A percentile compares a stretch with the other conserved stretches of the same genome.
phyloP scores from a whole-genome alignment of 1,140 invertebrate genomes.

The Nylanderia fulva region DNA sequence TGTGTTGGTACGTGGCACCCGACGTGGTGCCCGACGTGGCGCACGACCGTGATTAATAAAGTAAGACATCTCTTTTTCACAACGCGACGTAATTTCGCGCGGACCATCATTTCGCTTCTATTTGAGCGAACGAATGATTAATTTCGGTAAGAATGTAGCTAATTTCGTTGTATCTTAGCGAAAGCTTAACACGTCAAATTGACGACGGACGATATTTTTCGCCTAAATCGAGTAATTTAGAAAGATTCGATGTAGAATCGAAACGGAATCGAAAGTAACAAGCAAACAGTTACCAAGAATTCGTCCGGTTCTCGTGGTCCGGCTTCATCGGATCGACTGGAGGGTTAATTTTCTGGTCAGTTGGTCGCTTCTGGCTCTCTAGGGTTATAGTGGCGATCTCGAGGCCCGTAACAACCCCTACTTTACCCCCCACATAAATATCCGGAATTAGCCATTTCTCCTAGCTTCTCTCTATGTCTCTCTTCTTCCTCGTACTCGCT shows the following conservation, averaged over 20 bases:
- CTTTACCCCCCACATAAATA: slow-evolving; percentile 86
- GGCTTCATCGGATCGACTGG: slow-evolving; percentile 84
- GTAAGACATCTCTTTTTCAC: slow-evolving; percentile 59
- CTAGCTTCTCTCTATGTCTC: slow-evolving; percentile 78
- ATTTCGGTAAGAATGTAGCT: background rate
- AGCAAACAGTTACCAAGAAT: slow-evolving; percentile 66
- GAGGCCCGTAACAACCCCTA: slow-evolving; percentile 84
- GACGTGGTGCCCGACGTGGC: background rate
- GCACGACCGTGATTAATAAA: slow-evolving; percentile 71
- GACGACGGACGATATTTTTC: background rate
- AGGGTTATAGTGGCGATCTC: slow-evolving; percentile 85
- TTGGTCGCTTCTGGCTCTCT: slow-evolving; percentile 86
- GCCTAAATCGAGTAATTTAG: slow-evolving; percentile 5
- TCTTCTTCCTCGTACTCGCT: slow-evolving; percentile 52
- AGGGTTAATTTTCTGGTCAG: slow-evolving; percentile 87
- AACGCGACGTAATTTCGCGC: slow-evolving; percentile 2
- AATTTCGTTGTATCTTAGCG: background rate
- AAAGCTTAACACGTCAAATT: background rate
- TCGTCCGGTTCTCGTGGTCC: slow-evolving; percentile 75
- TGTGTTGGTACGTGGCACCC: slow-evolving; percentile 63
- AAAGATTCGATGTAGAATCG: slow-evolving; percentile 27
- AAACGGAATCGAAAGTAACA: slow-evolving; percentile 51
- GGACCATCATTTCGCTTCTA: background rate
- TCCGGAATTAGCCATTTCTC: slow-evolving; percentile 87
- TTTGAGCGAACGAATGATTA: slow-evolving; percentile 2